Conservation (phyloP, 2,797 vertebrate genomes). For the Danio tinwini region DNA sequence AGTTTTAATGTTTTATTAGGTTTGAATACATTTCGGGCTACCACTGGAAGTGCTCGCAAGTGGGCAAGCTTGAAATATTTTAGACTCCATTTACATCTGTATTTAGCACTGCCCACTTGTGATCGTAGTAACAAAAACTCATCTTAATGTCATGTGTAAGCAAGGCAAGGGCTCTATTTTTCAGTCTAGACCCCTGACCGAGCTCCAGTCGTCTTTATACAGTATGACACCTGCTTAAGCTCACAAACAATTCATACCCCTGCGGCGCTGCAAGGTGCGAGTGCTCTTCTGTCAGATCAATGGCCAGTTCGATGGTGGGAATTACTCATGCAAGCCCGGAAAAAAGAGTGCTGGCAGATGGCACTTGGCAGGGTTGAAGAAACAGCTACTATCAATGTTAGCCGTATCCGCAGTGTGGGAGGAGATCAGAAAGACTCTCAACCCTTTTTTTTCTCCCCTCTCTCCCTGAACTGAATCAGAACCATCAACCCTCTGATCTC, state of each 20-base stretch:
- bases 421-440: conserved; percentile 50
- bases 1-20: too few relatives aligned
- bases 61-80: background rate
- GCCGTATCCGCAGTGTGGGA: conserved; percentile 36
- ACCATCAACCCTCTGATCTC: conserved; percentile 11
- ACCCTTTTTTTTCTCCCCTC: conserved; percentile 2
- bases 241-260: conserved; percentile 28
- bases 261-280: conserved; percentile 42
- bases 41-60: background rate
- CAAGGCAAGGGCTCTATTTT: conserved; percentile 2
- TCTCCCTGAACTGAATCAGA: conserved; percentile 16
- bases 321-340: conserved; percentile 39
- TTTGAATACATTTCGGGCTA: too few relatives aligned
- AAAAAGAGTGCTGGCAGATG: conserved; percentile 60
- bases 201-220: conserved; percentile 40
- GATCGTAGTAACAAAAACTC: too few relatives aligned
- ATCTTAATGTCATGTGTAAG: too few relatives aligned
- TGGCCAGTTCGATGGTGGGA: conserved; percentile 38
- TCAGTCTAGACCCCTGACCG: background rate
- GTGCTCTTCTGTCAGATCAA: conserved; percentile 44
- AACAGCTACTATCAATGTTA: conserved; percentile 35
- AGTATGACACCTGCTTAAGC: conserved; percentile 17
- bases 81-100: too few relatives aligned
- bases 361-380: conserved; percentile 51
- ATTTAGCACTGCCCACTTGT: too few relatives aligned